These are phyloP conservation scores for Hemibagrus guttatus DNA, from an alignment of 2,797 vertebrate genomes.

Conservation along the genomic window DNA sequence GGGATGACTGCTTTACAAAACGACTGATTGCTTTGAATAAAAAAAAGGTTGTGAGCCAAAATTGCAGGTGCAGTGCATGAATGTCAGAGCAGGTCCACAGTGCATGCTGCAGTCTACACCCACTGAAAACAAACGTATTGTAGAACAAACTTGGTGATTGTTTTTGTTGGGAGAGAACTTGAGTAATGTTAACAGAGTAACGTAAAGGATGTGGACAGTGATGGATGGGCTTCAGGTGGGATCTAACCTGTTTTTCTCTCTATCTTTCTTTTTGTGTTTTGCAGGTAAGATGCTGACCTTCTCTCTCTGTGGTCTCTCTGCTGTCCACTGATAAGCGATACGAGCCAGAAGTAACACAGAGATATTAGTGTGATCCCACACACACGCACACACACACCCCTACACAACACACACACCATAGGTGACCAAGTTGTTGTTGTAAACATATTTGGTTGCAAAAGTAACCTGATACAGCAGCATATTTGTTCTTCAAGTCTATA, in stretches of 20 bases:
- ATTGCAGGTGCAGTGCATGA: slow-evolving; percentile 13
- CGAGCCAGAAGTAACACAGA: slow-evolving; percentile 64
- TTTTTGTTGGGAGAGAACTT: slow-evolving; percentile 1
- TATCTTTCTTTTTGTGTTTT: slow-evolving; percentile 43
- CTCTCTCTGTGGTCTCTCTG: slow-evolving; percentile 53
- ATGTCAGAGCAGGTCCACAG: neutral
- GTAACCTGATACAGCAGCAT: neutral
- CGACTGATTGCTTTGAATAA: slow-evolving; percentile 23
- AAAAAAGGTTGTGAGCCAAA: neutral
- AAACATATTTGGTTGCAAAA: neutral
- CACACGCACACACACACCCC: neutral
- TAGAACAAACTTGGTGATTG: neutral
- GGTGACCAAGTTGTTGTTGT: neutral
- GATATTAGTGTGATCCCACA: slow-evolving; percentile 39
- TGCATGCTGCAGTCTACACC: neutral
- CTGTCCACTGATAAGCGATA: slow-evolving; percentile 28
- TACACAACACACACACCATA: slow-evolving; percentile 27
- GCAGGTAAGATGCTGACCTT: slow-evolving; percentile 70
- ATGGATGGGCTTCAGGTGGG: slow-evolving; percentile 13
- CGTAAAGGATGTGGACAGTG: slow-evolving; percentile 23
- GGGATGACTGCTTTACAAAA: neutral
- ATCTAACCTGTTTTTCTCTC: slow-evolving; percentile 12
- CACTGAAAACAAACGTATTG: slow-evolving; percentile 1
- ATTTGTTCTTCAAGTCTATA: neutral
- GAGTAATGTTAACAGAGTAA: neutral